Percentiles rank a stretch among this genome's conserved stretches.
phyloP scores from a whole-genome alignment of 2,888 invertebrate species.

The Sesia apiformis region DNA sequence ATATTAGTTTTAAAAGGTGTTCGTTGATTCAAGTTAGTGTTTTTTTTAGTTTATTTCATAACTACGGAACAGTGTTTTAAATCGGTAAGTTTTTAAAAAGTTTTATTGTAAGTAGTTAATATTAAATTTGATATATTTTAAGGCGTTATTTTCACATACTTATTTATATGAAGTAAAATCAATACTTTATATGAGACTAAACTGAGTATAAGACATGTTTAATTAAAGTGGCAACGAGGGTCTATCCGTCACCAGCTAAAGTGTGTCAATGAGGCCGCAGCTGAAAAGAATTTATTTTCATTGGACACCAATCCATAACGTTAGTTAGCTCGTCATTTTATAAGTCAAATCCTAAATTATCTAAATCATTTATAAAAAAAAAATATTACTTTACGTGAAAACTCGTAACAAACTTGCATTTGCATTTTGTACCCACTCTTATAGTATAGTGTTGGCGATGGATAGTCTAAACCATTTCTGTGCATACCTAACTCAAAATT shows the following conservation, averaged over 20 bases:
- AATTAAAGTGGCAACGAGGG: constrained; percentile 8
- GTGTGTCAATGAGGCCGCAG: constrained; percentile 12
- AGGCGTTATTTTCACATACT: no score
- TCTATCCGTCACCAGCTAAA: constrained; percentile 22
- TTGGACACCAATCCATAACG: constrained; percentile 8
- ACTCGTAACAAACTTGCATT: no score
- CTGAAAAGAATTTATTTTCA: constrained; percentile 21
- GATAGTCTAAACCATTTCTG: no score
- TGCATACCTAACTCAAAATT: no score
- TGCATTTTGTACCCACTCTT: no score
- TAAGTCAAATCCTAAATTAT: no score
- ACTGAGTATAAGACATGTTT: constrained; percentile 2
- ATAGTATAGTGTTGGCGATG: no score
- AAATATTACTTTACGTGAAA: no score
- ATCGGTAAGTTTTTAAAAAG: neutral
- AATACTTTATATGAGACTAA: neutral
- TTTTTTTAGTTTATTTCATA: constrained; percentile 1
- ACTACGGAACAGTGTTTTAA: neutral
- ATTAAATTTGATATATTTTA: no score
- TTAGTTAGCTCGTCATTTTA: neutral
- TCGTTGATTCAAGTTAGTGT: constrained; percentile 1
- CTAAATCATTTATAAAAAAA: no score
- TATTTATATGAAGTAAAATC: neutral
- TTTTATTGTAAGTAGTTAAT: neutral
- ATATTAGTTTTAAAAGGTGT: constrained; percentile 1